phyloP scores from a whole-genome alignment of 2,888 invertebrate genomes.

The Strigamia maritima region DNA sequence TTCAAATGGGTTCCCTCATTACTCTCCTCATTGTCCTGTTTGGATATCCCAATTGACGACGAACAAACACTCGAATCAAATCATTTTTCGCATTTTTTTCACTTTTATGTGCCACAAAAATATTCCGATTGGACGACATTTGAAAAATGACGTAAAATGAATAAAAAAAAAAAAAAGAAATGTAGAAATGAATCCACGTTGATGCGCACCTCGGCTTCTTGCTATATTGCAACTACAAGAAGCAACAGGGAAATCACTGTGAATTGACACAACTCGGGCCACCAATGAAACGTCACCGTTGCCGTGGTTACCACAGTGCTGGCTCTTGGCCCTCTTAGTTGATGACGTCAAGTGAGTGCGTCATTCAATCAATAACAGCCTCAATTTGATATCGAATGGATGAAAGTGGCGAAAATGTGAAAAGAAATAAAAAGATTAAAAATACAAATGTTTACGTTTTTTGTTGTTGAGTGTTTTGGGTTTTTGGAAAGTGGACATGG shows the following conservation, averaged over 20 bases:
- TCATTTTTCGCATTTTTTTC: neutral
- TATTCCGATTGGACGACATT: neutral
- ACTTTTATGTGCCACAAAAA: neutral
- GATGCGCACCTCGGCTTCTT: too few relatives aligned
- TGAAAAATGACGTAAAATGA: neutral
- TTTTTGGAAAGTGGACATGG: too few relatives aligned
- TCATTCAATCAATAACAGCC: neutral
- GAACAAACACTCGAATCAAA: neutral
- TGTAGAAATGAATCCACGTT: neutral
- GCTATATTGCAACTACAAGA: neutral
- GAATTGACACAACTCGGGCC: slow-evolving; percentile 1
- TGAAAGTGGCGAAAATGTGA: neutral
- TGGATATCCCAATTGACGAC: neutral
- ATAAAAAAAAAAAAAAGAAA: neutral
- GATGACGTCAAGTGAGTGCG: neutral
- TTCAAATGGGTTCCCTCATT: neutral
- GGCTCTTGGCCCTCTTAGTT: neutral
- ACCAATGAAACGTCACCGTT: neutral
- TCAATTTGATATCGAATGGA: neutral
- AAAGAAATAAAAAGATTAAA: neutral
- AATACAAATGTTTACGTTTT: neutral
- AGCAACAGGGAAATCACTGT: slow-evolving; percentile 19
- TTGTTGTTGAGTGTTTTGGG: too few relatives aligned
- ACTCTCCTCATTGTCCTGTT: neutral
- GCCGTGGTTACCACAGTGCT: neutral